phyloP scores from a whole-genome alignment of 2,888 invertebrate species.

The Drosophila siamana region DNA sequence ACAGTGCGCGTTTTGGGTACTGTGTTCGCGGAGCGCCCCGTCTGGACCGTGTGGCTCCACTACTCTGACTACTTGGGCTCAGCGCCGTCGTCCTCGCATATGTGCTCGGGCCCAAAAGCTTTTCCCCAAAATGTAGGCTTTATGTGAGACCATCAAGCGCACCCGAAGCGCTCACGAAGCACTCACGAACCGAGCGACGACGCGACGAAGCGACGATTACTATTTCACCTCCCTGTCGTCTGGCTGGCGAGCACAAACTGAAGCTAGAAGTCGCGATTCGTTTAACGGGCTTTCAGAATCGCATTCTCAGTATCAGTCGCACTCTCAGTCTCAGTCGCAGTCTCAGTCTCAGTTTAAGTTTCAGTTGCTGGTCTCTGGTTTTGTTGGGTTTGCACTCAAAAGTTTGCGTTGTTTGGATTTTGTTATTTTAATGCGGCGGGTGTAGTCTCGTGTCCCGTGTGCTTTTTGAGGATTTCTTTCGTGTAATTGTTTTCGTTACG shows the following conservation, averaged over 20 bases:
- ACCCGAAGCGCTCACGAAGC: slow-evolving; percentile 16
- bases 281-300: slow-evolving; percentile 28
- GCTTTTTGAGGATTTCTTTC: slow-evolving; percentile 71
- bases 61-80: slow-evolving; percentile 81
- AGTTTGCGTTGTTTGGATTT: slow-evolving; percentile 79
- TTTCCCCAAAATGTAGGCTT: slow-evolving; percentile 67
- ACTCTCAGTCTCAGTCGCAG: slow-evolving; percentile 6
- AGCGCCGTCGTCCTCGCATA: slow-evolving; percentile 52
- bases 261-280: slow-evolving; percentile 44
- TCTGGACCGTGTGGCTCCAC: slow-evolving; percentile 83
- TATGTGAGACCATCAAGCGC: slow-evolving; percentile 25
- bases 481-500: slow-evolving; percentile 77
- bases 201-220: neutral
- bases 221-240: slow-evolving; percentile 45
- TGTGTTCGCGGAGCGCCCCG: slow-evolving; percentile 72
- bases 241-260: slow-evolving; percentile 56
- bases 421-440: slow-evolving; percentile 69
- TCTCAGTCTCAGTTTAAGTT: slow-evolving; percentile 22
- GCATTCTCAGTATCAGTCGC: slow-evolving; percentile 7
- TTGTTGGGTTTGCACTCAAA: slow-evolving; percentile 71
- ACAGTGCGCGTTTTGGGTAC: slow-evolving; percentile 48
- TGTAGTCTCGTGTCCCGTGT: slow-evolving; percentile 58
- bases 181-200: slow-evolving; percentile 29
- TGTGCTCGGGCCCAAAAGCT: slow-evolving; percentile 69
- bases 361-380: slow-evolving; percentile 24